phyloP scores from a whole-genome alignment of 2,888 invertebrate genomes.

The Lasioglossum zephyrum region DNA sequence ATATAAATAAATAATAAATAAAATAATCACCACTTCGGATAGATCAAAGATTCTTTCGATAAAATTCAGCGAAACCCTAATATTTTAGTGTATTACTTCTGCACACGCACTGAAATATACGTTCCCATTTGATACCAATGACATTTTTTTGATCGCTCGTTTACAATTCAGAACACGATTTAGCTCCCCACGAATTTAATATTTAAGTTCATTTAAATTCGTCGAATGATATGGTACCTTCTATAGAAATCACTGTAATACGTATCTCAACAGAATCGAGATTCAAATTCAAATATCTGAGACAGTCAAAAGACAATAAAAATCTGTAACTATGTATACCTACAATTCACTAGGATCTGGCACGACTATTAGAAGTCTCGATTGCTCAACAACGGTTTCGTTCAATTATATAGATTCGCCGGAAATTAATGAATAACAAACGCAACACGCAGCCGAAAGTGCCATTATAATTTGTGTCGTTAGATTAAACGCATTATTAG shows the following conservation, averaged over 20 bases:
- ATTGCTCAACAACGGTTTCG: not conserved
- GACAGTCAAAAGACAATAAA: not conserved
- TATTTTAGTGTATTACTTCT: not conserved
- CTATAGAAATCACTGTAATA: not conserved
- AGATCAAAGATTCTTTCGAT: not conserved
- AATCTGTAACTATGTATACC: not conserved
- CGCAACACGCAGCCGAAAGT: not conserved
- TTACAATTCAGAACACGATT: not conserved
- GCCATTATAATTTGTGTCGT: not conserved
- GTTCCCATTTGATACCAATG: not conserved
- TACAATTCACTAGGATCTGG: not conserved
- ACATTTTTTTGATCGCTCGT: not conserved
- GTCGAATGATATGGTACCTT: not conserved
- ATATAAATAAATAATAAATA: not conserved
- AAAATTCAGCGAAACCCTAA: not conserved
- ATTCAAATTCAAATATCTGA: not conserved
- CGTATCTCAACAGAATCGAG: not conserved
- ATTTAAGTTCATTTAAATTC: not conserved
- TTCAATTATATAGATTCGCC: not conserved
- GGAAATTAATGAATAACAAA: not conserved
- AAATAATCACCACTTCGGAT: not conserved
- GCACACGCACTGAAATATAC: too few species aligned
- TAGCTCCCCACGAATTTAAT: not conserved
- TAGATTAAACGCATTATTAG: conserved; percentile 8
- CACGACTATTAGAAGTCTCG: not conserved